Evolutionary conservation across 2,797 vertebrate species (phyloP).

Genomic region (Cryptoprocta ferox): DNA sequence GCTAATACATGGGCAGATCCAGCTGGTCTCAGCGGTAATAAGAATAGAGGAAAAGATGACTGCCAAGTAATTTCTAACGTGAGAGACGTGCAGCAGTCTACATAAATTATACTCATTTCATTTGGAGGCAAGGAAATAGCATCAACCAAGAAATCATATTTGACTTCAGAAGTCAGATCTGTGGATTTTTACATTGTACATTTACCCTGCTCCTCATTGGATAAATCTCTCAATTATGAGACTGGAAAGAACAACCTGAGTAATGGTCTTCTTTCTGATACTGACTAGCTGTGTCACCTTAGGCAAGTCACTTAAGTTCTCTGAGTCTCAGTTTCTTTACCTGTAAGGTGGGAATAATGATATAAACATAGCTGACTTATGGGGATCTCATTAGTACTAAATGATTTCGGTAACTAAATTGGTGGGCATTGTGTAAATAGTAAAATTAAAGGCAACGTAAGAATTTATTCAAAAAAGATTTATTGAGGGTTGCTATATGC

Average conservation of each 20-base stretch:
- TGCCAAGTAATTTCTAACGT: neutral
- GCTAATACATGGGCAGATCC: neutral
- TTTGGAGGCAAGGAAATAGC: constrained; percentile 9
- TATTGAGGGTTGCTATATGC: neutral
- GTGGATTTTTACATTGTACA: neutral
- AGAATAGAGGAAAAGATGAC: neutral
- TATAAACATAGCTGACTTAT: neutral
- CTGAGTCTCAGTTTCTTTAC: constrained; percentile 10
- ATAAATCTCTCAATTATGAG: neutral
- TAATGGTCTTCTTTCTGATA: neutral
- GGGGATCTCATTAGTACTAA: neutral
- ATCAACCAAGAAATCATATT: neutral
- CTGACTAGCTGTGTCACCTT: neutral
- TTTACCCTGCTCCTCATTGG: neutral
- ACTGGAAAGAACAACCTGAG: neutral
- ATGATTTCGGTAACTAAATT: neutral
- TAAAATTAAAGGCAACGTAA: neutral
- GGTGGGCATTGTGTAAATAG: neutral
- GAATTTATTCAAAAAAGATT: neutral
- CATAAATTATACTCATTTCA: constrained; percentile 18
- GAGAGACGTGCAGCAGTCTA: neutral
- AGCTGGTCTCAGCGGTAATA: neutral
- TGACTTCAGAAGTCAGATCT: neutral
- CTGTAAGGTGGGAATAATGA: neutral
- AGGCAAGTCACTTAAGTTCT: neutral